Evolutionary conservation across 2,888 invertebrate genomes (phyloP), one percentile per base, ranked within the genome.

Genomic region (Rotaria socialis): DNA sequence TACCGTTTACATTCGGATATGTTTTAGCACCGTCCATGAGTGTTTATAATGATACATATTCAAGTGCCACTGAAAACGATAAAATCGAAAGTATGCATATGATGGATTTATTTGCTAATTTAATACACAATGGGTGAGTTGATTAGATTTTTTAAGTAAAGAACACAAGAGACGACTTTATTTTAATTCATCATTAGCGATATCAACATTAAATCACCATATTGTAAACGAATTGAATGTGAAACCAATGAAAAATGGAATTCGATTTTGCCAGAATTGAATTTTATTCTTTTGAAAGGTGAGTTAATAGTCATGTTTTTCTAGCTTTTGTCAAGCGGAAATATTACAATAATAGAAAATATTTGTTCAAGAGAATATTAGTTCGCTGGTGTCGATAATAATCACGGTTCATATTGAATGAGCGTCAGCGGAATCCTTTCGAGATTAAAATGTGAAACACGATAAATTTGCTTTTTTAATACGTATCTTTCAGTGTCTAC

Each of bases 41-140:
- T 80, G 47, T 80, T 14, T 80, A 80, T n/a, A 80, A 80, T 80
- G 24, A 80, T 80, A 47, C 80, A 80, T 80, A 80, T 80, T 24
- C 47, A 10, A n/a, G 4, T 11, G 43, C 80, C 0, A 7, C 47
- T 80, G 47, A 80, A 47, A 80, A 80, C 47, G 80, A 80, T 80
- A 43, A 19, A 41, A 80, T 47, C 24, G 47, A 80, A 47, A 80
- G 80, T 80, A 47, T 80, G n/a, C n/a, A 7, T 47, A 80, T 80
- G 24, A 80, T 80, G 80, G n/a, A 80, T 80, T 47, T 80, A 47
- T 80, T 80, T 47, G 80, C 80, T n/a, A 80, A 80, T 80, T 22
- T 80, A 47, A 80, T 80, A n/a, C 80, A 80, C 47, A 80, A 80
- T 47, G 80, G 80, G 80, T 80, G 47, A 47, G 80, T 43, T 24